Percentiles rank a stretch among this genome's conserved stretches.
Conservation (phyloP, 2,113 vertebrate genomes). For the Fukomys damarensis region DNA sequence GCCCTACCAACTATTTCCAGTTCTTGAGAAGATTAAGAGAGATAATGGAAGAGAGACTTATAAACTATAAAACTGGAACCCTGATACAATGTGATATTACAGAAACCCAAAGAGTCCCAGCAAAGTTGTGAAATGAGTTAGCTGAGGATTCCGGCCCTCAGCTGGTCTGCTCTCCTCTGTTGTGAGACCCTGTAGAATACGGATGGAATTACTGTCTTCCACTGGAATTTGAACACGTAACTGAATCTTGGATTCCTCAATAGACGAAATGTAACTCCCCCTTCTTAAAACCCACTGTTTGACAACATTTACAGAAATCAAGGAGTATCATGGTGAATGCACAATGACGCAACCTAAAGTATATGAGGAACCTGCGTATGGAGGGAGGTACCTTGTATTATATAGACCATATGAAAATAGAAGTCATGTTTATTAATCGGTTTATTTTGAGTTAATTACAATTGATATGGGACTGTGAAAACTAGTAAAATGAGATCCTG, state of each 20-base stretch:
- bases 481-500: background rate
- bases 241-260: background rate
- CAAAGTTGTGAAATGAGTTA: background rate
- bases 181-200: background rate
- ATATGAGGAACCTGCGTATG: background rate
- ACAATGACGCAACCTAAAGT: background rate
- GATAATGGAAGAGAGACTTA: background rate
- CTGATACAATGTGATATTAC: background rate
- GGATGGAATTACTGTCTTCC: background rate
- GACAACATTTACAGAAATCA: background rate
- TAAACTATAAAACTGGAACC: background rate
- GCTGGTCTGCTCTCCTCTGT: background rate
- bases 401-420: background rate
- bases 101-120: background rate
- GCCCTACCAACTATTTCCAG: background rate
- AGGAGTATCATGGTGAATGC: background rate
- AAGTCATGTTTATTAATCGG: background rate
- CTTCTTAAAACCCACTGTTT: background rate
- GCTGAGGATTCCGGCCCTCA: background rate
- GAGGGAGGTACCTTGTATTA: background rate
- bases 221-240: background rate
- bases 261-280: background rate
- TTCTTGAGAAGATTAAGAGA: slow-evolving; percentile 16
- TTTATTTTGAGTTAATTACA: background rate
- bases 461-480: background rate